Evolutionary conservation across 2,888 invertebrate species (phyloP).

Genomic region (Seira musarum): DNA sequence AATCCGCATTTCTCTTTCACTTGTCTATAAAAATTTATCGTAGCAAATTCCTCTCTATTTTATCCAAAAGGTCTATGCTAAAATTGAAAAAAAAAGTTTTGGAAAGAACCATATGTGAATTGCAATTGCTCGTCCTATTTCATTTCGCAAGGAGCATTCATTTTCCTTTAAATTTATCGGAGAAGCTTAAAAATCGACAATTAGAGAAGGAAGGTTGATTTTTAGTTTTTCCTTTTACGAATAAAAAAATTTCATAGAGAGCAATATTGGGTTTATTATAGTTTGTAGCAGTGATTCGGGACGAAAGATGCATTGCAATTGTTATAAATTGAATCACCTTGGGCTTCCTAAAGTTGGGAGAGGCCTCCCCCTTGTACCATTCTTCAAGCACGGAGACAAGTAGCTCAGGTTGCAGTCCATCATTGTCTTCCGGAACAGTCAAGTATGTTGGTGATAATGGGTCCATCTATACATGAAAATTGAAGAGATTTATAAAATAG

Average conservation of each 20-base stretch:
- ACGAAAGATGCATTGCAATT: no score
- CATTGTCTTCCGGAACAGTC: slow-evolving; percentile 80
- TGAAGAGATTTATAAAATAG: background rate
- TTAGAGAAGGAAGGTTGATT: background rate
- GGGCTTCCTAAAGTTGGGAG: slow-evolving; percentile 24
- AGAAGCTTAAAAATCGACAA: background rate
- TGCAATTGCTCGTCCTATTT: no score
- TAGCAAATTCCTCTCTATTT: no score
- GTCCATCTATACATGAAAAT: slow-evolving; percentile 75
- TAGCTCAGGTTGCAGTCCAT: slow-evolving; percentile 79
- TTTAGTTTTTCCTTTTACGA: background rate
- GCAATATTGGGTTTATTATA: no score
- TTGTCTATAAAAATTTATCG: no score
- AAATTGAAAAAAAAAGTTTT: no score
- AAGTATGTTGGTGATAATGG: slow-evolving; percentile 80
- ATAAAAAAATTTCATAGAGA: no score
- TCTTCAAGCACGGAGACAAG: slow-evolving; percentile 77
- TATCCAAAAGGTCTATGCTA: no score
- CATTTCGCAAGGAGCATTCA: background rate
- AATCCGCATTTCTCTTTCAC: slow-evolving; percentile 25
- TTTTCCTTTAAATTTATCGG: background rate
- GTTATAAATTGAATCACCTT: no score
- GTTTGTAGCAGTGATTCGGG: no score
- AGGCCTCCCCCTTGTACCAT: slow-evolving; percentile 69
- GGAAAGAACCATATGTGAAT: no score